phyloP scores from a whole-genome alignment of 64 coral and sea anemone species.

The Dendrophyllia cribrosa region DNA sequence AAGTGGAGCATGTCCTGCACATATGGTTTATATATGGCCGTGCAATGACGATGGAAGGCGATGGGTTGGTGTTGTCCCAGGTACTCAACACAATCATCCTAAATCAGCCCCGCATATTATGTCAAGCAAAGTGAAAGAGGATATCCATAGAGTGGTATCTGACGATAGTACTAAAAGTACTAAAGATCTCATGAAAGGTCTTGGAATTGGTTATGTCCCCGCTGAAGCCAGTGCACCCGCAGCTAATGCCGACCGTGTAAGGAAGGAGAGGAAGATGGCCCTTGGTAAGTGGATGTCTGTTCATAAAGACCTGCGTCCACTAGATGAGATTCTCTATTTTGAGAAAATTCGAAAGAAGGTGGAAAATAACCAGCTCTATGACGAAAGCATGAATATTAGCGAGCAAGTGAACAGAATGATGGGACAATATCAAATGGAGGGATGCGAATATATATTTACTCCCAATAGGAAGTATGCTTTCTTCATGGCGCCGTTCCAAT shows the following conservation, averaged over 20 bases:
- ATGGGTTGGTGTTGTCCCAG: constrained; percentile 53
- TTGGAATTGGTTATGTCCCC: constrained; percentile 53
- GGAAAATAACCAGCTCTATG: constrained; percentile 7
- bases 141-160: constrained; percentile 52
- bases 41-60: constrained; percentile 43
- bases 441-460: constrained; percentile 40
- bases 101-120: constrained; percentile 30
- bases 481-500: no score
- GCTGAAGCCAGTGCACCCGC: constrained; percentile 53
- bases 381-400: constrained; percentile 17
- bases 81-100: constrained; percentile 41
- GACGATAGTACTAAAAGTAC: constrained; percentile 46
- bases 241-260: constrained; percentile 57
- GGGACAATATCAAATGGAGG: constrained; percentile 58
- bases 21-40: constrained; percentile 68
- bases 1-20: constrained; percentile 28
- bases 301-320: not conserved
- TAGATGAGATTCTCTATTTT: not conserved
- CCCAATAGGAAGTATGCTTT: no score
- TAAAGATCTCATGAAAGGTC: constrained; percentile 51
- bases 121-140: constrained; percentile 69
- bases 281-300: constrained; percentile 49
- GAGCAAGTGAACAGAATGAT: constrained; percentile 50
- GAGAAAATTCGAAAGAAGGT: constrained; percentile 19
- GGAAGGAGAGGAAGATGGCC: constrained; percentile 53